Evolutionary conservation across 2,888 invertebrate species (phyloP), one percentile per base, ranked within the genome.

Genomic region (Parasteatoda lunata): DNA sequence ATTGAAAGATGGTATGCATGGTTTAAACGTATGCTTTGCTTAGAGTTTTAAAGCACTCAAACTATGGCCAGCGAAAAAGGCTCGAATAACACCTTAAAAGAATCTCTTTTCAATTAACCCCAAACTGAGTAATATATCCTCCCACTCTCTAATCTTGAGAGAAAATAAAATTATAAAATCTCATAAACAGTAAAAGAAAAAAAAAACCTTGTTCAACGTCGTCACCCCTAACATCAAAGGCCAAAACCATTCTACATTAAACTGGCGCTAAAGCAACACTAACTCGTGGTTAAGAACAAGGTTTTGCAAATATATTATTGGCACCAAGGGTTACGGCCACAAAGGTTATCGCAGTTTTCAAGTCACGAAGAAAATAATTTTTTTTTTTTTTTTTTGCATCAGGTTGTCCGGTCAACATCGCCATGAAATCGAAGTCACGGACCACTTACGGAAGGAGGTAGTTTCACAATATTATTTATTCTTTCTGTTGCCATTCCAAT

Each of bases 381-480:
- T 30, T 30, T 30, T 30, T 30, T 30, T 30, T 30, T 30, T 30
- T 30, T 30, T 30, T 30, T 30, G 30, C 2, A 48, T n/a, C 9
- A 70, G 70, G 71, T 47, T 77, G 54, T 77, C 72, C 76, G 80
- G 85, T 86, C 80, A 80, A 47, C 79, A 76, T 85, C 65, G 54
- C 30, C 85, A 76, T 75, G 80, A 65, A 80, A 71, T 71, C 76
- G 66, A 8, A 80, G 77, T 86, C 80, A 86, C 85, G 85, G 77
- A 54, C 79, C 70, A 77, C 77, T 86, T 86, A 47, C 77, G 69
- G 77, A 77, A 77, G 54, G 54, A 52, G 11, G 9, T 59, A 8
- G 9, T 13, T 59, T n/a, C 9, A 59, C 59, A 59, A n/a, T 30
- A 30, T 30, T 30, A 30, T 30, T 30, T 30, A 30, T 30, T 30